These are phyloP conservation scores for Pachydiplax longipennis DNA, from an alignment of 2,888 invertebrate genomes.

Conservation along the genomic window DNA sequence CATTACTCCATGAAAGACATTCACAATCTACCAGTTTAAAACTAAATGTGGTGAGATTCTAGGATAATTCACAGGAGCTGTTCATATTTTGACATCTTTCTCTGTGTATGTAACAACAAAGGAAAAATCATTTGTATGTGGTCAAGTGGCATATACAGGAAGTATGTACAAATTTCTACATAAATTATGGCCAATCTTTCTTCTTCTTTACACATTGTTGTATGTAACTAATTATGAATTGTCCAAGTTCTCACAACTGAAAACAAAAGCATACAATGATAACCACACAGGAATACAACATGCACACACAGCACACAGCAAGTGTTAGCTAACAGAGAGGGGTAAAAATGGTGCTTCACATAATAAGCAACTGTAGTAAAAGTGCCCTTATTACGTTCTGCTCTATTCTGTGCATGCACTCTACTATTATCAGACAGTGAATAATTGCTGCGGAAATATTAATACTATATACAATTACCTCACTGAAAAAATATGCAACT, in stretches of 20 bases:
- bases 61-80: constrained; percentile 2
- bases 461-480: constrained; percentile 15
- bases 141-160: not conserved
- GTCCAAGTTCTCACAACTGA: not conserved
- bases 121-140: not conserved
- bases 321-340: not conserved
- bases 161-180: not conserved
- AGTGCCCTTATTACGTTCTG: not conserved
- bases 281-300: not conserved
- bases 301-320: constrained; percentile 34
- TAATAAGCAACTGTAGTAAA: constrained; percentile 5
- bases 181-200: not conserved
- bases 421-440: not conserved
- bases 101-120: not conserved
- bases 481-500: constrained; percentile 23
- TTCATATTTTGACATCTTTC: not conserved
- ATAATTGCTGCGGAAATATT: not conserved
- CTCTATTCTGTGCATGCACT: constrained; percentile 39
- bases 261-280: not conserved
- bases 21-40: not conserved
- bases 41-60: not conserved
- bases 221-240: not conserved
- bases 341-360: not conserved
- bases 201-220: not conserved
- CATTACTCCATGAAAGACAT: constrained; percentile 11